Base-by-base conservation (phyloP, 2,888 invertebrate species). In the Cephus spinipes region DNA sequence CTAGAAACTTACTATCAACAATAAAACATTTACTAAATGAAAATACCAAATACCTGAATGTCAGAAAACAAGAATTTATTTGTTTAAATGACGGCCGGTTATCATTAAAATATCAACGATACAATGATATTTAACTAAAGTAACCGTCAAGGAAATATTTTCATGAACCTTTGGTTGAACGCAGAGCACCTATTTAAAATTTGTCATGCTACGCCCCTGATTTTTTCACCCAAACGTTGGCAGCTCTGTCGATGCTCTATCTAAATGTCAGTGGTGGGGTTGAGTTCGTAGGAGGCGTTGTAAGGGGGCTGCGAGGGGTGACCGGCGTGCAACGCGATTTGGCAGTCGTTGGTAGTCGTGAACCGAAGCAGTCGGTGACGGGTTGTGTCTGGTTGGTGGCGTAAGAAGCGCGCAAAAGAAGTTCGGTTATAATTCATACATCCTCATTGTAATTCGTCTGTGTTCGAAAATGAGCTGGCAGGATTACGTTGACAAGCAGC, bases 401-500 rank as follows among this genome's bases (percentile, higher is more conserved):
- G 77, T 77, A 77, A 74, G 74, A 36, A 69, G 71, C 55, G 55
- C 55, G 55, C 55, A 55, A 55, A 55, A 55, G 55, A 55, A 84
- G 86, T 86, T 88, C 82, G 81, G 82, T 83, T 85, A 83, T 83
- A 77, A 79, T 74, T 79, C 81, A 76, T 74, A 77, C 79, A 77
- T 78, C 76, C 78, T 76, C 77, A 30, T 55, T 68, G 32, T 32
- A 68, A n/a, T 75, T 34, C 75, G 68, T 73, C 74, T 79, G 74
- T 79, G 75, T 73, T 79, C 75, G 68, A 78, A 77, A 73, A 97
- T 97, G 97, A 97, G 97, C 96, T 98, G 98, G 98, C 97, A 98
- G 96, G 97, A 97, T 96, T 98, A 98, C 95, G 97, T 98, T 93
- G 97, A 97, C 94, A 97, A 97, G 95, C 98, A 98, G 94, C 96